Percentiles rank a stretch among this genome's conserved stretches.
phyloP scores from a whole-genome alignment of 1,140 invertebrate species.

The Caenorhabditis briggsae region DNA sequence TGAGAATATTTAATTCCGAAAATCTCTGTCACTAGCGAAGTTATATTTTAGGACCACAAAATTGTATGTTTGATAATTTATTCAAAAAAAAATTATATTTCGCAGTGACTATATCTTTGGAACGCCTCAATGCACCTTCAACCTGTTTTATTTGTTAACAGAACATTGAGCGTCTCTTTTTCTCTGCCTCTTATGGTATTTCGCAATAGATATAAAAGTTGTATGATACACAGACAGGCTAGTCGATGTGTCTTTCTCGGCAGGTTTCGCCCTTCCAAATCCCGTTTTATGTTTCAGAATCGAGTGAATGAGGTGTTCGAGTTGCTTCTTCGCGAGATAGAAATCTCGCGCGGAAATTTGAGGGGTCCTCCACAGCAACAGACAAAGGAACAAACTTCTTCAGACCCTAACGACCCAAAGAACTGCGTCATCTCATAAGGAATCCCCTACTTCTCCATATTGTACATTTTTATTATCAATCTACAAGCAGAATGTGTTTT shows the following conservation, averaged over 20 bases:
- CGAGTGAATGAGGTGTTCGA: conserved; percentile 41
- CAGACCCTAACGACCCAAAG: not conserved
- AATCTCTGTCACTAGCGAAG: no score
- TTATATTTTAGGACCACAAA: no score
- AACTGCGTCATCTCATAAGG: not conserved
- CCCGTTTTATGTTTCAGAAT: conserved; percentile 15
- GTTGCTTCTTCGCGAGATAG: conserved; percentile 49
- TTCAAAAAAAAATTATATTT: no score
- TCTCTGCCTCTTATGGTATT: no score
- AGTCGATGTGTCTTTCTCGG: conserved; percentile 5
- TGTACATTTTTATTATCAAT: conserved; percentile 10
- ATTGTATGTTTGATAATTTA: no score
- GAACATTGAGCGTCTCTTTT: no score
- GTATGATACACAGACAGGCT: not conserved
- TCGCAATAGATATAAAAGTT: not conserved
- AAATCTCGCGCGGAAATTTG: conserved; percentile 50
- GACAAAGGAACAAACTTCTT: not conserved
- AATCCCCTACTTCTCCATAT: not conserved
- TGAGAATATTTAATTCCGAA: no score
- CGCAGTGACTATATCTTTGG: no score
- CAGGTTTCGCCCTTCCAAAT: conserved; percentile 3
- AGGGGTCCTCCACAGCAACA: not conserved
- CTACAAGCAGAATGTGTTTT: not conserved
- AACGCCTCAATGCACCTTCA: no score
- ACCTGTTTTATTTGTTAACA: no score